phyloP scores from a whole-genome alignment of 2,888 invertebrate species.

The Sarcophaga subvicina region DNA sequence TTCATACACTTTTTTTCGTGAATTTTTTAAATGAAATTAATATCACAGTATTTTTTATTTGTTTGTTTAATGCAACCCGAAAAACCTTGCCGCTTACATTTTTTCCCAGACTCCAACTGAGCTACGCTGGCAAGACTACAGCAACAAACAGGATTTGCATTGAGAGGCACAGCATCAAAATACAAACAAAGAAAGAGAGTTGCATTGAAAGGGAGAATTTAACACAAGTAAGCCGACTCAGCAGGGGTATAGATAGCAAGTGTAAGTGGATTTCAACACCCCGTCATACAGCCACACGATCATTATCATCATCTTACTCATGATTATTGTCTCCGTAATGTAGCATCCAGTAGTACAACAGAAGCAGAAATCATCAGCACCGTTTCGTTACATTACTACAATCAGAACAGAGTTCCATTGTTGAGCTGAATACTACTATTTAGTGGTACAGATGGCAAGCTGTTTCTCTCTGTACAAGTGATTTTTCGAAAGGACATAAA shows the following conservation, averaged over 20 bases:
- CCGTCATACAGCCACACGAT: constrained; percentile 51
- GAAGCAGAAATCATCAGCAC: too few relatives aligned
- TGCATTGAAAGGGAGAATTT: too few relatives aligned
- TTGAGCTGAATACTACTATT: too few relatives aligned
- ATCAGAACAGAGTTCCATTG: too few relatives aligned
- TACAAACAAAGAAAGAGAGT: background rate
- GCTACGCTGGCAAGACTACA: background rate
- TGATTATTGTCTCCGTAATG: too few relatives aligned
- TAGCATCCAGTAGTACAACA: too few relatives aligned
- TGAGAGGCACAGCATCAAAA: constrained; percentile 11
- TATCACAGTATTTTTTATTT: background rate
- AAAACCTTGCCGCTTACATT: background rate
- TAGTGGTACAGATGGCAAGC: too few relatives aligned
- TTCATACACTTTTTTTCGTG: constrained; percentile 34
- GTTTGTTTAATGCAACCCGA: background rate
- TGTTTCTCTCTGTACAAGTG: too few relatives aligned
- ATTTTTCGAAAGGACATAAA: too few relatives aligned
- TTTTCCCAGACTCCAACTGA: constrained; percentile 64
- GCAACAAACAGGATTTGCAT: background rate
- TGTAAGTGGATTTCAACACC: constrained; percentile 64
- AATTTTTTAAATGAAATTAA: background rate
- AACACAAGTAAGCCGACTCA: constrained; percentile 58
- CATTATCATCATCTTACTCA: constrained; percentile 10
- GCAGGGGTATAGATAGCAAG: constrained; percentile 48
- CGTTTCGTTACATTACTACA: too few relatives aligned